phyloP scores from a whole-genome alignment of 2,113 vertebrate species.

The Pangasianodon gigas region DNA sequence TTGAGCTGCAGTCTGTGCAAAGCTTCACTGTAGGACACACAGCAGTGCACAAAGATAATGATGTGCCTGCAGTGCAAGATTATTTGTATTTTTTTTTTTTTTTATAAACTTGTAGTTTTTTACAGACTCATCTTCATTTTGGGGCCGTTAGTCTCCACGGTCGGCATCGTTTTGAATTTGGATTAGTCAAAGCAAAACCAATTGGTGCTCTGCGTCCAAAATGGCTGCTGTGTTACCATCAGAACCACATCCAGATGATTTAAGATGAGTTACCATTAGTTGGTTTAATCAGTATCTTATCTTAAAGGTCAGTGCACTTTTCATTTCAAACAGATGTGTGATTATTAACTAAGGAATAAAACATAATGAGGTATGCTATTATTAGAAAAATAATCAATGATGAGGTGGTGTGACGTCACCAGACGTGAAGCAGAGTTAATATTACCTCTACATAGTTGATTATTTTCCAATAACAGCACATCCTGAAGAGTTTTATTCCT shows the following conservation, averaged over 20 bases:
- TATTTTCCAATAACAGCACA: background rate
- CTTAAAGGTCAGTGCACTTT: background rate
- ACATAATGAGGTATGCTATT: background rate
- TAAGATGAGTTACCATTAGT: background rate
- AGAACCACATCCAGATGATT: background rate
- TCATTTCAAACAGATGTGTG: constrained; percentile 19
- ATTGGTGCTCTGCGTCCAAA: background rate
- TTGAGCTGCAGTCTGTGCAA: constrained; percentile 32
- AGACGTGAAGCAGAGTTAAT: background rate
- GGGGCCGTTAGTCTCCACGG: background rate
- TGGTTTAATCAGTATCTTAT: background rate
- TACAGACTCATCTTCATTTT: constrained; percentile 12
- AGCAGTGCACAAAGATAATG: constrained; percentile 41
- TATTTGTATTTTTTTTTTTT: constrained; percentile 4
- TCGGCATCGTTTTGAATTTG: constrained; percentile 9
- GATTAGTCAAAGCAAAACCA: background rate
- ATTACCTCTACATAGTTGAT: background rate
- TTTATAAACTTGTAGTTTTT: background rate
- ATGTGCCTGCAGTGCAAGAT: constrained; percentile 44
- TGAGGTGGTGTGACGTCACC: background rate
- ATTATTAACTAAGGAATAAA: background rate
- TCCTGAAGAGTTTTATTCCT: background rate
- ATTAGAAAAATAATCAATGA: background rate
- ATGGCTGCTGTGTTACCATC: background rate
- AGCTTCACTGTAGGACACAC: constrained; percentile 39